phyloP scores from a whole-genome alignment of 2,113 vertebrate genomes.

The Onychorhynchus coronatus region DNA sequence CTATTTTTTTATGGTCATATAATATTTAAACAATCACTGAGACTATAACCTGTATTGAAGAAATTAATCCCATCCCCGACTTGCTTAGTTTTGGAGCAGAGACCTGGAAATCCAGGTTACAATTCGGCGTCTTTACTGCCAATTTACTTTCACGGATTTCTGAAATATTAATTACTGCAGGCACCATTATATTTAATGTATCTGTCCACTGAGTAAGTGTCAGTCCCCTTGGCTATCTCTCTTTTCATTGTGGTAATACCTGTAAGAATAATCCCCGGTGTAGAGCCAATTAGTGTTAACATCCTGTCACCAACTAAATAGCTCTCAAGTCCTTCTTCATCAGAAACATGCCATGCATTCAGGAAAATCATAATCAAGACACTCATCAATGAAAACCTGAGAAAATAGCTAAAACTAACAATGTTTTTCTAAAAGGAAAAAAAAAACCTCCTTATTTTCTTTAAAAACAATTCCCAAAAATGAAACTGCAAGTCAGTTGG shows the following conservation, averaged over 20 bases:
- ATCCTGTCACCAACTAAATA: background rate
- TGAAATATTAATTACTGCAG: constrained; percentile 11
- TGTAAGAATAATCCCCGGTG: background rate
- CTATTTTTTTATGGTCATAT: background rate
- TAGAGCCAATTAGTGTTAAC: background rate
- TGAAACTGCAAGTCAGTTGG: background rate
- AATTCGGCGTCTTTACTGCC: background rate
- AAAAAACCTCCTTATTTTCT: background rate
- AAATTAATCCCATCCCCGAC: background rate
- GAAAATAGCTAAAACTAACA: background rate
- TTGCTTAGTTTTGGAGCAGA: background rate
- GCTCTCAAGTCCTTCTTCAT: background rate
- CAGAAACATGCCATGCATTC: background rate
- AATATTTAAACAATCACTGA: background rate
- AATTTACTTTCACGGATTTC: background rate
- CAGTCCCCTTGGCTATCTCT: background rate
- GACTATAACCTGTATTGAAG: background rate
- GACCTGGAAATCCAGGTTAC: background rate
- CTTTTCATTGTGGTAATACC: background rate
- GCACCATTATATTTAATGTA: background rate
- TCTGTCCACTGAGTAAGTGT: background rate
- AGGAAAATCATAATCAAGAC: background rate
- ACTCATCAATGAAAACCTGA: background rate
- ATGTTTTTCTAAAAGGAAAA: background rate
- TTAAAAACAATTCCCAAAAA: background rate